Evolutionary conservation across 2,888 invertebrate genomes (phyloP).

Genomic region (Cordilura impudica): DNA sequence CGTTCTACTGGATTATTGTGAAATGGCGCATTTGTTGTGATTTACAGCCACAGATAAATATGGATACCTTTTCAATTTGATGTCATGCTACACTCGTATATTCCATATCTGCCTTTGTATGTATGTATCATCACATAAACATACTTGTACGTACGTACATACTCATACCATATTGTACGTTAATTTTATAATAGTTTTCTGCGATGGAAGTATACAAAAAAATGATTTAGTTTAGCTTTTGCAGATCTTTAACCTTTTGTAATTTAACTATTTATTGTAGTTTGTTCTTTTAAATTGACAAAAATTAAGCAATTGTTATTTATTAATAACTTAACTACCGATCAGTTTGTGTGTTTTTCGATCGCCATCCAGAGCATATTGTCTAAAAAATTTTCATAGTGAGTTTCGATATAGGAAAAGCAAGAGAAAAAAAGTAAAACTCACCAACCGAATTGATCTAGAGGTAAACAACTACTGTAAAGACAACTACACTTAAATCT

Average conservation of each 20-base stretch:
- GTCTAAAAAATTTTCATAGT: too few species aligned
- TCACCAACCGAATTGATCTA: too few species aligned
- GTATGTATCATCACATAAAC: background rate
- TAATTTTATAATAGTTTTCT: constrained; percentile 40
- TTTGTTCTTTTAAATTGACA: too few species aligned
- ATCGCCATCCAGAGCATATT: too few species aligned
- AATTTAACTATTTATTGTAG: too few species aligned
- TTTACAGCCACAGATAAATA: constrained; percentile 59
- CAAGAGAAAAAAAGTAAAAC: too few species aligned
- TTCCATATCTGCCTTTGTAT: background rate
- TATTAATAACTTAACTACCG: too few species aligned
- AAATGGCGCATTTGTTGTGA: constrained; percentile 57
- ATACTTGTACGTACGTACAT: background rate
- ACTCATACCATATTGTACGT: constrained; percentile 9
- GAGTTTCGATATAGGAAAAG: too few species aligned
- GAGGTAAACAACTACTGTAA: too few species aligned
- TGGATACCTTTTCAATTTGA: constrained; percentile 46
- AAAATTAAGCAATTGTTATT: too few species aligned
- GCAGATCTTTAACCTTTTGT: background rate
- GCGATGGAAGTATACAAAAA: background rate
- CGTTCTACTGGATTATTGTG: constrained; percentile 74
- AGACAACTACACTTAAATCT: too few species aligned
- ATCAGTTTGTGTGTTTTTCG: too few species aligned
- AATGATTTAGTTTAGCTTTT: background rate
- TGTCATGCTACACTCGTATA: constrained; percentile 17